phyloP scores from a whole-genome alignment of 1,140 invertebrate species.

The Nomia melanderi region DNA sequence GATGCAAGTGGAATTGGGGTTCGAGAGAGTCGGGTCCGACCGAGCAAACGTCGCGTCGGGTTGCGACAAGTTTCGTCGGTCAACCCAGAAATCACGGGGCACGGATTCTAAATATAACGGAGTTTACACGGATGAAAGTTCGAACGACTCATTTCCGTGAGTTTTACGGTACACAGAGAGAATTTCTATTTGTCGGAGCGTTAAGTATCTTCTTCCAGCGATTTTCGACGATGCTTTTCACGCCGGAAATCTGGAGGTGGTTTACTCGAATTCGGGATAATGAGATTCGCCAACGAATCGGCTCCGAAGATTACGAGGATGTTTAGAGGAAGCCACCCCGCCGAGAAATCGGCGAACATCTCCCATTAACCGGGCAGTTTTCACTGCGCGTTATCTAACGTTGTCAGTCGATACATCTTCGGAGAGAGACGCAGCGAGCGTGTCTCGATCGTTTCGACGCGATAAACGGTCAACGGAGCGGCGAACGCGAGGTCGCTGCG shows the following conservation, averaged over 20 bases:
- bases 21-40: not conserved
- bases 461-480: not conserved
- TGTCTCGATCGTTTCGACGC: not conserved
- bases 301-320: too few species aligned
- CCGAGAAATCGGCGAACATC: not conserved
- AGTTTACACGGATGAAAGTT: not conserved
- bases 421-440: not conserved
- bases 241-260: too few species aligned
- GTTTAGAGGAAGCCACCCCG: not conserved
- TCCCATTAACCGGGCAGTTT: not conserved
- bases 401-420: not conserved
- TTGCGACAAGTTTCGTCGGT: not conserved
- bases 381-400: not conserved
- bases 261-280: too few species aligned
- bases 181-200: slow-evolving; percentile 20
- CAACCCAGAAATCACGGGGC: slow-evolving; percentile 8
- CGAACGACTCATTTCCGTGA: not conserved
- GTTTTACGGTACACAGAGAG: slow-evolving; percentile 21
- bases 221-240: too few species aligned
- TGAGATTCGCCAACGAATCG: not conserved
- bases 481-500: not conserved
- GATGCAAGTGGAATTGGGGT: not conserved
- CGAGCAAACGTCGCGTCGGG: not conserved
- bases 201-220: not conserved
- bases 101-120: slow-evolving; percentile 1